A percentile compares a stretch with the other conserved stretches of the same genome.
Conservation (phyloP, 2,113 vertebrate species). For the Corythoichthys haematopterus region DNA sequence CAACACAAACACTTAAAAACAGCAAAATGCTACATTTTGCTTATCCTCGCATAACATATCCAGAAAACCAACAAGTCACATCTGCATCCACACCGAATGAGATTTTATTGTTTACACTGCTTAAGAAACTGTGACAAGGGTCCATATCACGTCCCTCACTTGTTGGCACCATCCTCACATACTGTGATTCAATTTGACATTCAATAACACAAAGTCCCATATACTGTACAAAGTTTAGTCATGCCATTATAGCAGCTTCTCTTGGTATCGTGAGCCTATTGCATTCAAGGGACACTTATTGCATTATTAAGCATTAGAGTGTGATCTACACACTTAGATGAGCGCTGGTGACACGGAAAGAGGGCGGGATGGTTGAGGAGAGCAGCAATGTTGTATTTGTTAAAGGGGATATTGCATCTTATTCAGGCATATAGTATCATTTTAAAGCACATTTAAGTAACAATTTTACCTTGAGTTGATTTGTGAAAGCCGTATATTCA, state of each 20-base stretch:
- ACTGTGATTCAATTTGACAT: background rate
- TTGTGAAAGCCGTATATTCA: too few relatives aligned
- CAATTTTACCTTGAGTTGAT: too few relatives aligned
- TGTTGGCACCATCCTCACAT: background rate
- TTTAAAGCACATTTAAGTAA: too few relatives aligned
- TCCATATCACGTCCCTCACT: background rate
- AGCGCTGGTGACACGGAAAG: background rate
- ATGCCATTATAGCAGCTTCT: background rate
- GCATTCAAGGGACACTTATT: background rate
- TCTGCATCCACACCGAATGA: too few relatives aligned
- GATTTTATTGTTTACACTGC: background rate
- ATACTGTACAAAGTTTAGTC: background rate
- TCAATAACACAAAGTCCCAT: background rate
- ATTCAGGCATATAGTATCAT: too few relatives aligned
- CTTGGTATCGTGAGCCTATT: background rate
- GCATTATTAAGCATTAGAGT: background rate
- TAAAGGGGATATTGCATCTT: slow-evolving; percentile 23
- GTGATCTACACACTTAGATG: background rate
- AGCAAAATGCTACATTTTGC: too few relatives aligned
- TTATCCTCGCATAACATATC: too few relatives aligned
- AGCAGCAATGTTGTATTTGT: slow-evolving; percentile 17
- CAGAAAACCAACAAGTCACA: too few relatives aligned
- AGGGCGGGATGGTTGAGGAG: background rate
- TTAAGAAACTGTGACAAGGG: background rate
- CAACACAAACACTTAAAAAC: too few relatives aligned